Base-by-base conservation (phyloP, 2,888 invertebrate species). In the Drosophila rubida region DNA sequence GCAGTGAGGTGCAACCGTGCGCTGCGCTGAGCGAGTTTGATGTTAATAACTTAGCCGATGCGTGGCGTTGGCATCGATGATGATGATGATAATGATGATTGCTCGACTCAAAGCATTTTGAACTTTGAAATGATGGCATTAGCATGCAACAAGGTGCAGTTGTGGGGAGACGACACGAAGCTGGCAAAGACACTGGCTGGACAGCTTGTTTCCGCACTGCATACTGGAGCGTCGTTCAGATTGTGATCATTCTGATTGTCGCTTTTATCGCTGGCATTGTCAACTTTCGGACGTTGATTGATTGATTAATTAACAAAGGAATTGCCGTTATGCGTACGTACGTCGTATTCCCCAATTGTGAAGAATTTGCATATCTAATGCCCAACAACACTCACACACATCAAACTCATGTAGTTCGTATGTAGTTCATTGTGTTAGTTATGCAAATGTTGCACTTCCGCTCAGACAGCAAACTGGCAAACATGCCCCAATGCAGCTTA, bases 241-340 rank as follows among this genome's bases (percentile, higher is more conserved):
- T 49, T 60, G 61, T 61, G 42, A 59, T 60, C 25, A 58, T 72
- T 45, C 44, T 44, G 19, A 61, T 46, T 53, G 55, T 65, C 19
- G 30, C 11, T 32, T 50, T 59, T 35, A 61, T 73, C 58, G 57
- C 73, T 60, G 57, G 58, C 63, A 46, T 61, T 58, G 63, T 59
- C 55, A 51, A 49, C 61, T 65, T 62, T 62, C 44, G 39, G 27
- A 42, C 37, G 64, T 70, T 85, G 89, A 89, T 90, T 90, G 90
- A 89, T 89, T 90, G 89, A 90, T 90, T 89, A 90, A 90, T 89
- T 88, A 85, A 87, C 88, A 90, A 89, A 88, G 78, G 83, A 66
- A 53, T 23, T 77, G 87, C 90, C 89, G 90, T 90, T 89, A 32
- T 19, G 19, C 19, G 1, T 19, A 3, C 19, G 19, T 19, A 19